phyloP scores from a whole-genome alignment of 2,797 vertebrate genomes.

The Amblyraja radiata region DNA sequence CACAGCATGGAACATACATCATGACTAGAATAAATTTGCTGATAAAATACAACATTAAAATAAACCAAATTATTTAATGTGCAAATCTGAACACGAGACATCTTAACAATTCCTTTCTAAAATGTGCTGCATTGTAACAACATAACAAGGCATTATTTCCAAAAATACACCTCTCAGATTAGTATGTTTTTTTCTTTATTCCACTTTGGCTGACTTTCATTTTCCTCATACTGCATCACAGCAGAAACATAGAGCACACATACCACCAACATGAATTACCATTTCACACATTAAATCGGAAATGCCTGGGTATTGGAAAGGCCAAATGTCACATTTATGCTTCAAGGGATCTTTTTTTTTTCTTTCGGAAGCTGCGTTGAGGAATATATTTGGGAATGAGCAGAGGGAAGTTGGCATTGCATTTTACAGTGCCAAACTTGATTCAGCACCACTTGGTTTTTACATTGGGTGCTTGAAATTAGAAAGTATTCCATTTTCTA shows the following conservation, averaged over 20 bases:
- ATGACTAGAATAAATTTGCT: background rate
- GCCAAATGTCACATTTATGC: background rate
- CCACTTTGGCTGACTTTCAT: background rate
- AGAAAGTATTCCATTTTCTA: background rate
- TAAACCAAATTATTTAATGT: background rate
- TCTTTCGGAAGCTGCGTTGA: background rate
- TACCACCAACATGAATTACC: background rate
- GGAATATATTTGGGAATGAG: background rate
- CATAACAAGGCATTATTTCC: background rate
- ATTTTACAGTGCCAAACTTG: constrained; percentile 7
- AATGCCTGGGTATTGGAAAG: background rate
- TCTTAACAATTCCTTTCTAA: background rate
- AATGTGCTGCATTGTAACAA: background rate
- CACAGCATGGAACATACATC: background rate
- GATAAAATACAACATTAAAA: background rate
- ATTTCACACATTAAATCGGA: background rate
- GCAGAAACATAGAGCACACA: background rate
- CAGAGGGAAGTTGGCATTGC: background rate
- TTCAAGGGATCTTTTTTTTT: background rate
- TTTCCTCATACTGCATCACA: background rate
- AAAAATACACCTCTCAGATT: background rate
- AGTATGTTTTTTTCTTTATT: background rate
- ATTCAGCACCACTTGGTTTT: background rate
- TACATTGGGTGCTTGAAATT: background rate
- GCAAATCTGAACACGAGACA: background rate